Evolutionary conservation across 1,140 invertebrate genomes (phyloP), one percentile per base, ranked within the genome.

Genomic region (Eumeta japonica): DNA sequence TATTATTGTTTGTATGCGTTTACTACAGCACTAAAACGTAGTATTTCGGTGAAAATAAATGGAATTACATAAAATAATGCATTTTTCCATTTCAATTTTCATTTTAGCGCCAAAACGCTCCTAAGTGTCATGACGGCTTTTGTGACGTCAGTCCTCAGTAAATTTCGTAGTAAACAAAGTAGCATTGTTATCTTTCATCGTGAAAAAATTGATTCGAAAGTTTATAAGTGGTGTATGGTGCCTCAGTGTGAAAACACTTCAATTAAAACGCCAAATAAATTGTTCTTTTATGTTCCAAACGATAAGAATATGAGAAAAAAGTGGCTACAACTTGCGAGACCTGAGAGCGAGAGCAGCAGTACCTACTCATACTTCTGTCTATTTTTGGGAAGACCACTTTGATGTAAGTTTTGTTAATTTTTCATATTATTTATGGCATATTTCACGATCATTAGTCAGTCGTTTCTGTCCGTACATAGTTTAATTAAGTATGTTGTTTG

Each of bases 211-310:
- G 12, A 10, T 13, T 10, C 34, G 4, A 36, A 36, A 36, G 18
- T 10, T 36, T 27, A 36, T 13, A 27, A 36, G 34, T 36, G n/a
- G 11, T 36, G 34, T 27, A 19, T 10, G n/a, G 34, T 36, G 4
- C 34, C 34, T 16, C 20, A 4, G 19, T 36, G 34, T 14, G 27
- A 36, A 36, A 36, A 20, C 19, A 24, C 34, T 15, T 11, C 34
- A 36, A 24, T 18, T 20, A 24, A 19, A 36, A 36, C 34, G 14
- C 34, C 34, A 12, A 14, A 24, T 11, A 36, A 36, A 24, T 15
- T 36, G 13, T 36, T 36, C 27, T n/a, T 36, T 24, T 27, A 27
- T 14, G 20, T 36, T 12, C 34, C 34, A 27, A 20, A 15, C 1
- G 27, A 36, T 2, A 36, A 14, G 13, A 36, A 11, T 17, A 16